Percentiles rank a stretch among this genome's conserved stretches.
Conservation (phyloP, 1,140 invertebrate genomes). For the Trigoniulus corallinus region DNA sequence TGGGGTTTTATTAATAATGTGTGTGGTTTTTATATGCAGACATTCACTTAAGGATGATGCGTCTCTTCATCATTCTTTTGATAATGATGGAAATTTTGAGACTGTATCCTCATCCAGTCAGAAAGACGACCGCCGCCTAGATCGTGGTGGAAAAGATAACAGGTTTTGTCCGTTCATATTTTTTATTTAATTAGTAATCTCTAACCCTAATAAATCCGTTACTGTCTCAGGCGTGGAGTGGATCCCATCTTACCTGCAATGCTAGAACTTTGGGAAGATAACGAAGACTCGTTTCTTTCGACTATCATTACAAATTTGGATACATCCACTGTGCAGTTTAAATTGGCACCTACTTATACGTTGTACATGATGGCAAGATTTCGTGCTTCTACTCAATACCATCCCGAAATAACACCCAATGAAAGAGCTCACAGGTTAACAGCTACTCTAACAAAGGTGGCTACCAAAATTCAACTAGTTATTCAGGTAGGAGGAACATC, state of each 20-base stretch:
- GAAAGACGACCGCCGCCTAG: conserved; percentile 41
- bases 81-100: conserved; percentile 66
- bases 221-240: conserved; percentile 37
- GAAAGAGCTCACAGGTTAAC: conserved; percentile 80
- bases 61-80: conserved; percentile 30
- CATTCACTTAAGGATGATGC: conserved; percentile 8
- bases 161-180: conserved; percentile 34
- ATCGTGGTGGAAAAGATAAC: conserved; percentile 37
- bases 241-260: conserved; percentile 87
- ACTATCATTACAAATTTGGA: conserved; percentile 74
- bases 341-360: conserved; percentile 82
- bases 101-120: conserved; percentile 35
- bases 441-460: conserved; percentile 71
- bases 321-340: conserved; percentile 35
- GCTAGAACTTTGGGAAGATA: conserved; percentile 84
- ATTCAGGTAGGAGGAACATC: conserved; percentile 36
- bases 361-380: conserved; percentile 70
- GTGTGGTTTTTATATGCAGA: too few species aligned
- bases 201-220: conserved; percentile 24
- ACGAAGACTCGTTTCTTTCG: conserved; percentile 75
- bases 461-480: conserved; percentile 63
- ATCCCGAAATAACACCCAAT: conserved; percentile 74
- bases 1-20: too few species aligned
- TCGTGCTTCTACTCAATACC: conserved; percentile 79
- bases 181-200: conserved; percentile 13